Conservation (phyloP, 2,797 vertebrate species). For the Knipowitschia caucasica region DNA sequence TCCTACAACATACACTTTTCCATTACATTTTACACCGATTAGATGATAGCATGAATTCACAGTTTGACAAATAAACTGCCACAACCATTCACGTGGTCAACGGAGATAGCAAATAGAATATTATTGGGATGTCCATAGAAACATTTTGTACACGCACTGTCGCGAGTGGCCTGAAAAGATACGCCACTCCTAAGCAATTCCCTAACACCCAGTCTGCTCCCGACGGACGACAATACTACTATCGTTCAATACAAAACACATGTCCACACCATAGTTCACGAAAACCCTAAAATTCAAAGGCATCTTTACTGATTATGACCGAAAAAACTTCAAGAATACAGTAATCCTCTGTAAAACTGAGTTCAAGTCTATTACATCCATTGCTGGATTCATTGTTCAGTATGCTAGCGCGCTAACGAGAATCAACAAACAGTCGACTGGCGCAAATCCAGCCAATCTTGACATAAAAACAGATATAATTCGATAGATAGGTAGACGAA, state of each 20-base stretch:
- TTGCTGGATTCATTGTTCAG: conserved; percentile 10
- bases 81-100: conserved; percentile 78
- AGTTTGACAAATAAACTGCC: conserved; percentile 78
- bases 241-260: conserved; percentile 83
- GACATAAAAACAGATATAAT: conserved; percentile 58
- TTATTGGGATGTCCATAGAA: conserved; percentile 79
- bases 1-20: conserved; percentile 79
- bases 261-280: conserved; percentile 81
- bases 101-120: conserved; percentile 78
- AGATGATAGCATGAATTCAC: conserved; percentile 78
- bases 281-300: conserved; percentile 81
- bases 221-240: conserved; percentile 82
- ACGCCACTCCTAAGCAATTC: conserved; percentile 41
- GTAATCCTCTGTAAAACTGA: conserved; percentile 37
- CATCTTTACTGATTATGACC: conserved; percentile 80
- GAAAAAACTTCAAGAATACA: conserved; percentile 60
- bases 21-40: conserved; percentile 78
- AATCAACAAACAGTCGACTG: conserved; percentile 55
- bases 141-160: conserved; percentile 78
- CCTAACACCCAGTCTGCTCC: conserved; percentile 26
- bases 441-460: conserved; percentile 60
- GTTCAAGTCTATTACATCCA: conserved; percentile 55
- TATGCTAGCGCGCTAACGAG: conserved; percentile 24
- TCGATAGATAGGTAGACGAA: conserved; percentile 61
- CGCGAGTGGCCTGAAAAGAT: conserved; percentile 70